A percentile compares a stretch with the other conserved stretches of the same genome.
Evolutionary conservation across 2,888 invertebrate species (phyloP).

Genomic region (Agriopis marginaria): DNA sequence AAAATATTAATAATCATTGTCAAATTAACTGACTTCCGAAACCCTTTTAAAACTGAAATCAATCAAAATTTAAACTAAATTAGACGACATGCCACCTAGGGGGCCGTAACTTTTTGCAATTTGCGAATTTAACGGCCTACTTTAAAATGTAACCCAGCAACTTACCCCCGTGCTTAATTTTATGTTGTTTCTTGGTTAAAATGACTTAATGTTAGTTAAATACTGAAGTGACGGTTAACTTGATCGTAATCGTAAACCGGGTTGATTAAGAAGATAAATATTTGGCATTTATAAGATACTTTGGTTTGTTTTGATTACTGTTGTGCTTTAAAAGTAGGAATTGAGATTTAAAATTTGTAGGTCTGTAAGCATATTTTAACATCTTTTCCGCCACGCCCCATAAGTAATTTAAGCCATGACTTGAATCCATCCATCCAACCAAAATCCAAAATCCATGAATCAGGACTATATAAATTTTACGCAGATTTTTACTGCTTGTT

Average conservation of each 20-base stretch:
- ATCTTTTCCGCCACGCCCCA: no score
- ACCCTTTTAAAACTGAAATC: constrained; percentile 54
- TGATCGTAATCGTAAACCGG: constrained; percentile 23
- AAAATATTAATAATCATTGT: constrained; percentile 43
- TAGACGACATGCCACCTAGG: constrained; percentile 52
- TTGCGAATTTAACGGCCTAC: constrained; percentile 55
- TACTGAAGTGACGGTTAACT: constrained; percentile 32
- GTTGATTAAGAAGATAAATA: constrained; percentile 8
- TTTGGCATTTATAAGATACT: constrained; percentile 2
- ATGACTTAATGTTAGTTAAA: constrained; percentile 25
- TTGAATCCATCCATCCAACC: no score
- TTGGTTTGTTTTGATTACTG: neutral
- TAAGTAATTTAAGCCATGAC: no score
- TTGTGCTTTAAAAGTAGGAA: no score
- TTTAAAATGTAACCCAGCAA: constrained; percentile 61
- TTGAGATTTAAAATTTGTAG: no score
- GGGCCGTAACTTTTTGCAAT: constrained; percentile 57
- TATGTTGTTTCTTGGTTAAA: constrained; percentile 39
- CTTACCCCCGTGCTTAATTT: constrained; percentile 42
- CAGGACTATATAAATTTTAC: no score
- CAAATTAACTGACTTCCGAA: constrained; percentile 38
- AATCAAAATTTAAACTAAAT: constrained; percentile 65
- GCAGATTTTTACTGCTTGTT: no score
- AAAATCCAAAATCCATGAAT: no score
- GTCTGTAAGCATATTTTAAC: no score